Percentiles rank a stretch among this genome's conserved stretches.
Evolutionary conservation across 2,113 vertebrate genomes (phyloP).

Genomic region (Thunnus thynnus): DNA sequence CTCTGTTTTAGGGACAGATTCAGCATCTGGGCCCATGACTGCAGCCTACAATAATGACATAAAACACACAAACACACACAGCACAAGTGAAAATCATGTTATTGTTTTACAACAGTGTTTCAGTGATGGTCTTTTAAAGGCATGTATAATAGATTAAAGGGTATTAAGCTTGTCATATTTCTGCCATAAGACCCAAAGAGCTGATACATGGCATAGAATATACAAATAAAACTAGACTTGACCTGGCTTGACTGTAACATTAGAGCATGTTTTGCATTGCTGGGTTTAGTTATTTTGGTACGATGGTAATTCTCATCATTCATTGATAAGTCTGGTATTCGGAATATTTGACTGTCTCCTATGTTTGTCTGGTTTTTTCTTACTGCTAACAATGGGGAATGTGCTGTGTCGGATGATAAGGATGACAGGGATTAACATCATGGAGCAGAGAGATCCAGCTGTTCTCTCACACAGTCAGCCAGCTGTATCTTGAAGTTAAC

Average conservation of each 20-base stretch:
- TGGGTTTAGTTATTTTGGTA: no score
- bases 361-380: background rate
- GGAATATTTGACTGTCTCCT: background rate
- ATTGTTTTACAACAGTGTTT: background rate
- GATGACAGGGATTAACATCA: background rate
- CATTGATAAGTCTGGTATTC: background rate
- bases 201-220: no score
- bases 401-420: background rate
- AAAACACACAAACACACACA: conserved; percentile 13
- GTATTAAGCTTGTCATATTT: no score
- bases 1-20: conserved; percentile 61
- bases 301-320: background rate
- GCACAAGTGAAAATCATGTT: background rate
- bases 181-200: no score
- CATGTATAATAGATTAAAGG: background rate
- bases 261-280: no score
- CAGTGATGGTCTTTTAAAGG: background rate
- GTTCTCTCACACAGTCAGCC: background rate
- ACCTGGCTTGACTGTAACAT: no score
- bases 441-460: background rate
- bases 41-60: conserved; percentile 31
- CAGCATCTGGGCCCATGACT: conserved; percentile 71
- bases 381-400: background rate
- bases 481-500: background rate
- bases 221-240: no score